Base-by-base conservation (phyloP, 2,113 vertebrate genomes). In the Ariopsis seemanni region DNA sequence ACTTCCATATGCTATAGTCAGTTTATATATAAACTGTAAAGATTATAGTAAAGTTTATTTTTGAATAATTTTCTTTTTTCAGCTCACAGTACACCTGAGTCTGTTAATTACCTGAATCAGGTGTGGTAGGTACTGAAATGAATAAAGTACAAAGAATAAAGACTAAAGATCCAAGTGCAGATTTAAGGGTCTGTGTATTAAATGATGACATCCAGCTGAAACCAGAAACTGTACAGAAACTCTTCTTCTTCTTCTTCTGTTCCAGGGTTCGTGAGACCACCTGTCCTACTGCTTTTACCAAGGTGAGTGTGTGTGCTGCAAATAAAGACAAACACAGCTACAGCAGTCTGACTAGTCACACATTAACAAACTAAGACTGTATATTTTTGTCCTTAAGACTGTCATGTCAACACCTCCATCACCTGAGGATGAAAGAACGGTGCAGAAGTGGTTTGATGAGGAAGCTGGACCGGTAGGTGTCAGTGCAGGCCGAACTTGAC, bases 221-320 rank as follows among this genome's bases (percentile, higher is more conserved):
- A 42, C 58, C 25, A 75, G 75, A 78, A 78, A 27, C 30, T n/a
- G 14, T 12, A 27, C 48, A 74, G 57, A 3, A 63, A 10, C 30
- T 52, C 17, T 42, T 42, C 34, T 34, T 34, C 72, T 78, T 83
- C 15, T 34, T 91, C 4, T 7, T 89, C 18, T 90, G 27, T 91
- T 91, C 7, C 91, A 96, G 95, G 83, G 90, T 89, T 69, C 91
- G 92, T 50, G 95, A 94, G 55, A 92, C 94, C 10, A 92, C 77
- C 74, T 96, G 95, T 88, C 86, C 93, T 48, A 93, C 92, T 14
- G 77, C 75, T 34, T 89, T 91, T 86, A 90, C 91, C n/a, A 92
- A 63, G 52, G 95, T 95, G 81, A 92, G 94, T 92, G 78, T 18
- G 72, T 42, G 63, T 12, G 17, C 18, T 10, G 12, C 9, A 22